Evolutionary conservation across 53 echinoderm and acorn worm species (phyloP).

Genomic region (Pentamera pediparva): DNA sequence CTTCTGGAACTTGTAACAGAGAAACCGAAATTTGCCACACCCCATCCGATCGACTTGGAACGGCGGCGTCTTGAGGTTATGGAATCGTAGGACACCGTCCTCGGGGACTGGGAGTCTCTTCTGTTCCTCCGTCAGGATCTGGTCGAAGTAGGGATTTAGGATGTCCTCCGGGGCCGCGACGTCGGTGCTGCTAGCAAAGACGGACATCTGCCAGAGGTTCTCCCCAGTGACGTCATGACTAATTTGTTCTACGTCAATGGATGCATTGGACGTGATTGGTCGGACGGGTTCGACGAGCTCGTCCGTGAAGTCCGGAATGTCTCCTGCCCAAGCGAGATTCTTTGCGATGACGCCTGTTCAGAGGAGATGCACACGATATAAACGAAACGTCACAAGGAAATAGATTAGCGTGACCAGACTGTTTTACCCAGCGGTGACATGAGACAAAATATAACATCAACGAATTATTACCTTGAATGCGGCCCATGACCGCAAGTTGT

Average conservation of each 20-base stretch:
- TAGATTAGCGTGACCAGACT: not conserved
- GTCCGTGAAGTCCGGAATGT: slow-evolving; percentile 7
- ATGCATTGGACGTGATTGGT: not conserved
- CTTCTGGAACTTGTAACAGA: slow-evolving; percentile 24
- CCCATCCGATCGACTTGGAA: slow-evolving; percentile 31
- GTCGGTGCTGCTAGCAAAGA: slow-evolving; percentile 21
- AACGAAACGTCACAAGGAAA: too few relatives aligned
- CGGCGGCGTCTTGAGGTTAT: slow-evolving; percentile 18
- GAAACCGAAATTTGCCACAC: slow-evolving; percentile 14
- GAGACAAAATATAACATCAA: too few relatives aligned
- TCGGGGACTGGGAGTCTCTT: not conserved
- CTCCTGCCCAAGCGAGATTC: slow-evolving; percentile 5
- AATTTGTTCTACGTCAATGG: slow-evolving; percentile 1
- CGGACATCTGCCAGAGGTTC: slow-evolving; percentile 28
- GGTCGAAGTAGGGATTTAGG: not conserved
- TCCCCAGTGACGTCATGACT: not conserved
- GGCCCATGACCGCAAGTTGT: too few relatives aligned
- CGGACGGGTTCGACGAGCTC: not conserved
- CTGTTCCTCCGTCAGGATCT: slow-evolving; percentile 15
- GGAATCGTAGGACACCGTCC: not conserved
- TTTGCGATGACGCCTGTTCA: slow-evolving; percentile 13
- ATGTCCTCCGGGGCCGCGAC: not conserved
- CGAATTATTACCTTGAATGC: too few relatives aligned
- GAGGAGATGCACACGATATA: too few relatives aligned
- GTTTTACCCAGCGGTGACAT: too few relatives aligned